Conservation (phyloP, 2,797 vertebrate species). For the Melanitta fusca region DNA sequence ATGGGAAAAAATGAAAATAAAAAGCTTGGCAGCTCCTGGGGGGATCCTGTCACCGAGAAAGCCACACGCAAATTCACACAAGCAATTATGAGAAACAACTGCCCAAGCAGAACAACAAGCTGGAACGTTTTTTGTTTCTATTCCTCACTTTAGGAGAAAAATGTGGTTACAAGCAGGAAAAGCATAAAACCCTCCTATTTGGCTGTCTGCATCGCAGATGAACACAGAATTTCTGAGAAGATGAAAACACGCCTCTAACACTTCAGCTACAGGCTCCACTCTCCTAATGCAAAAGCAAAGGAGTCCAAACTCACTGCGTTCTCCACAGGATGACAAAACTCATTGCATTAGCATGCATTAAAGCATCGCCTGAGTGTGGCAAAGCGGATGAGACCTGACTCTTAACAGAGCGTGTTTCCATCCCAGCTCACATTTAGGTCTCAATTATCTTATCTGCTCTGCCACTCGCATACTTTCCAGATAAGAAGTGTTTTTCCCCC, state of each 20-base stretch:
- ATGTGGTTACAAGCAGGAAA: background rate
- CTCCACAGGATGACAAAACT: background rate
- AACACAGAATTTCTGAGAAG: background rate
- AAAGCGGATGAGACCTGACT: slow-evolving; percentile 57
- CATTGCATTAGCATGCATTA: slow-evolving; percentile 38
- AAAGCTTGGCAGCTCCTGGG: background rate
- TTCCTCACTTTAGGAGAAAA: background rate
- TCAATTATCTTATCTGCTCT: slow-evolving; percentile 73
- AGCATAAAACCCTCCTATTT: background rate
- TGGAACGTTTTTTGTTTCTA: background rate
- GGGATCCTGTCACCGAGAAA: background rate
- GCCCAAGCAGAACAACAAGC: background rate
- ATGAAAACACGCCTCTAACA: background rate
- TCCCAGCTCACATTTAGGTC: slow-evolving; percentile 68
- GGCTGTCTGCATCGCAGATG: background rate
- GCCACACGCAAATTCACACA: background rate
- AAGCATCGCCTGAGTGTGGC: slow-evolving; percentile 7
- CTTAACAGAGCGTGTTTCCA: slow-evolving; percentile 63
- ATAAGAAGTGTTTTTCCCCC: slow-evolving; percentile 36
- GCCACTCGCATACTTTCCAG: slow-evolving; percentile 59
- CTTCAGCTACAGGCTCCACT: background rate
- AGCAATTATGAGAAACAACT: background rate
- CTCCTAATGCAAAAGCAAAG: background rate
- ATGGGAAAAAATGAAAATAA: background rate
- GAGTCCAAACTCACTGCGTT: background rate